A percentile compares a stretch with the other conserved stretches of the same genome.
These are phyloP conservation scores for Heterotilapia buettikoferi DNA, from an alignment of 2,113 vertebrate species.

Conservation along the genomic window DNA sequence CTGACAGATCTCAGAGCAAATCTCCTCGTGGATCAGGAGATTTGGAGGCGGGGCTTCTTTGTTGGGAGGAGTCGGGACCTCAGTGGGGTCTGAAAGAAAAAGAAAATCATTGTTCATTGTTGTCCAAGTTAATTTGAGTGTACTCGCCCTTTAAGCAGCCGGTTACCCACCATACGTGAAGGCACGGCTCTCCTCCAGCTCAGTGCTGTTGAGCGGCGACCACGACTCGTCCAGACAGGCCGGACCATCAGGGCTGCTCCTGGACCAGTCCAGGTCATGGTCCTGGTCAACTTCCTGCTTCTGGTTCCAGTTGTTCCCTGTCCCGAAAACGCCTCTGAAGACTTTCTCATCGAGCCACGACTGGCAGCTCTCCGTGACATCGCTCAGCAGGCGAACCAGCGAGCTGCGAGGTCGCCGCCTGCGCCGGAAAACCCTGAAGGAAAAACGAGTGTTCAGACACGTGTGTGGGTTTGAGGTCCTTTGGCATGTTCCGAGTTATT, in stretches of 20 bases:
- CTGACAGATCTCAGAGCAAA: constrained; percentile 54
- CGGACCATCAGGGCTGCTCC: not conserved
- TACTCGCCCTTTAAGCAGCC: fast-evolving
- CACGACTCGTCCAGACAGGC: constrained; percentile 37
- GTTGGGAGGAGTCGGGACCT: constrained; percentile 22
- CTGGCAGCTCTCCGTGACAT: constrained; percentile 64
- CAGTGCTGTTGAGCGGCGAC: constrained; percentile 16
- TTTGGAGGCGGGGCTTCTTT: constrained; percentile 35
- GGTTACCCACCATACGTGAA: constrained; percentile 64
- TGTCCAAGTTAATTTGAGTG: not conserved
- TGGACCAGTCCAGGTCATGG: not conserved
- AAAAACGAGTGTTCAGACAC: not conserved
- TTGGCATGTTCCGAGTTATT: fast-evolving
- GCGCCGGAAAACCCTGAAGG: constrained; percentile 74
- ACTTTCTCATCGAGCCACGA: constrained; percentile 72
- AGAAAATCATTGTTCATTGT: fast-evolving
- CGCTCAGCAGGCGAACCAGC: constrained; percentile 68
- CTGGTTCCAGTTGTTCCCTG: not conserved
- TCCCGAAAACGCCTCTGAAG: constrained; percentile 53
- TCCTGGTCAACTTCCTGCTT: not conserved
- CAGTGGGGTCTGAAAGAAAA: constrained; percentile 49
- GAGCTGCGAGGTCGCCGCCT: constrained; percentile 65
- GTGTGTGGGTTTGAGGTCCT: not conserved
- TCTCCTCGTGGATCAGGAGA: constrained; percentile 52
- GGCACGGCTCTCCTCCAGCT: constrained; percentile 32